A percentile compares a stretch with the other conserved stretches of the same genome.
phyloP scores from a whole-genome alignment of 1,140 invertebrate species.

The Papilio polyxenes region DNA sequence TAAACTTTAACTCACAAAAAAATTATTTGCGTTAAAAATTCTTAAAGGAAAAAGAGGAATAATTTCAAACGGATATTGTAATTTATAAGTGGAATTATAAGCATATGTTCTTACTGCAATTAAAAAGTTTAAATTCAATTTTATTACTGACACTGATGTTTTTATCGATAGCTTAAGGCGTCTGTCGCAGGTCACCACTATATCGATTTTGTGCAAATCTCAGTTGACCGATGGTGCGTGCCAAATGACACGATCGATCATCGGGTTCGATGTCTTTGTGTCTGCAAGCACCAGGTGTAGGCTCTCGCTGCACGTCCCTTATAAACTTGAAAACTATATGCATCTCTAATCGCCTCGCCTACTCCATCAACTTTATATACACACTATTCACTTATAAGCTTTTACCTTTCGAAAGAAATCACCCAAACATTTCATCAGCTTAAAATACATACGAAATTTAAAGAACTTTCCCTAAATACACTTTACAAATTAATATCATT shows the following conservation, averaged over 20 bases:
- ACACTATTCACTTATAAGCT: background rate
- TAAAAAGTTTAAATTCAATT: no score
- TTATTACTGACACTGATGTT: no score
- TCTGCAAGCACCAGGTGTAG: conserved; percentile 58
- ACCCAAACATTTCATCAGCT: no score
- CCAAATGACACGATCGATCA: conserved; percentile 74
- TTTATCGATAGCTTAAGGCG: background rate
- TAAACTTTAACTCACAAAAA: no score
- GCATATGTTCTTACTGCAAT: no score
- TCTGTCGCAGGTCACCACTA: conserved; percentile 45
- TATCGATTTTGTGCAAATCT: conserved; percentile 65
- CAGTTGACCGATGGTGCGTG: conserved; percentile 72
- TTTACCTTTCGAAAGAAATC: background rate
- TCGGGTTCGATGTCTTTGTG: conserved; percentile 51
- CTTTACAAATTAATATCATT: no score
- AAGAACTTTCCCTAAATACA: no score
- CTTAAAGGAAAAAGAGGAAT: no score
- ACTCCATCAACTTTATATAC: conserved; percentile 9
- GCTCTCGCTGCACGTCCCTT: conserved; percentile 28
- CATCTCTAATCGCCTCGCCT: background rate
- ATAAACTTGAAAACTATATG: conserved; percentile 24
- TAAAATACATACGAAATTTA: no score
- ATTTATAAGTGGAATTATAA: background rate
- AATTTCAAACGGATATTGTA: no score
- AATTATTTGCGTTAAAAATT: no score